Percentiles rank a stretch among this genome's conserved stretches.
Conservation (phyloP, 2,113 vertebrate genomes). For the Meriones unguiculatus region DNA sequence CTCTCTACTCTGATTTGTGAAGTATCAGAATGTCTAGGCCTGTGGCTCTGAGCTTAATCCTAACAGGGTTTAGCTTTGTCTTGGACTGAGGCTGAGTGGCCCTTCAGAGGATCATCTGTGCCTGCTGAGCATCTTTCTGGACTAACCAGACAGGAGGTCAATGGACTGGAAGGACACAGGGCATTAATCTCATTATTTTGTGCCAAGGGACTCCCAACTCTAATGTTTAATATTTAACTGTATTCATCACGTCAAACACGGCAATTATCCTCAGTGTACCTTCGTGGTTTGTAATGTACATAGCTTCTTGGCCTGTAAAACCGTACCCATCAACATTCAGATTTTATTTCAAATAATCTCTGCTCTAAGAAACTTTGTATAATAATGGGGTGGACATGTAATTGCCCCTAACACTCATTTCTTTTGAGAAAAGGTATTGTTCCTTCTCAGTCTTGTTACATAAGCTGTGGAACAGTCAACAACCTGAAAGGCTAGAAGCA, state of each 20-base stretch:
- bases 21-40: not conserved
- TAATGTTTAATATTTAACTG: not conserved
- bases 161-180: not conserved
- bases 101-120: not conserved
- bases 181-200: not conserved
- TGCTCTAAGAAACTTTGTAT: not conserved
- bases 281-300: not conserved
- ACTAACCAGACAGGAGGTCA: not conserved
- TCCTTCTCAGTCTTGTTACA: not conserved
- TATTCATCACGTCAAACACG: not conserved
- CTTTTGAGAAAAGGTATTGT: not conserved
- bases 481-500: not conserved
- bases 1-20: not conserved
- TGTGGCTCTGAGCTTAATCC: not conserved
- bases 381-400: not conserved
- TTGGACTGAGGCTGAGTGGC: not conserved
- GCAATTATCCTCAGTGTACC: not conserved
- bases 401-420: not conserved
- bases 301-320: not conserved
- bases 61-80: not conserved
- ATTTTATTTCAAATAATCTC: constrained; percentile 30
- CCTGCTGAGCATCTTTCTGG: not conserved
- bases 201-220: not conserved
- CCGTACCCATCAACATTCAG: not conserved
- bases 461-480: not conserved